Base-by-base conservation (phyloP, 1,140 invertebrate genomes). In the Macrobrachium rosenbergii region DNA sequence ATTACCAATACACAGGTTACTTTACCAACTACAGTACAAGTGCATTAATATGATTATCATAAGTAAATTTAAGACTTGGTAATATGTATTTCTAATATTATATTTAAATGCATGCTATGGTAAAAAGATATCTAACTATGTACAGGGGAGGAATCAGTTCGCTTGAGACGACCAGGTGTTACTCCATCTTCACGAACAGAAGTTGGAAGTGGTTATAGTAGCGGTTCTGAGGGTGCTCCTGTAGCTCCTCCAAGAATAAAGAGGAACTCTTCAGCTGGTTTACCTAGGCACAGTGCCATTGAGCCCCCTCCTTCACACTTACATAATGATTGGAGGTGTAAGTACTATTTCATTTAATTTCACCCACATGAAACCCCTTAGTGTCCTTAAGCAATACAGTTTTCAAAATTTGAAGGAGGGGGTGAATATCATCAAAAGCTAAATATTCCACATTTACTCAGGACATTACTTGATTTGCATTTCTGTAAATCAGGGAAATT, bases 261-360 rank as follows among this genome's bases (percentile, higher is more conserved):
- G 37, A 87, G 91, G 19, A 90, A 91, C 88, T 90, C 91, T n/a
- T 90, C 90, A 79, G 90, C 90, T 59, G 89, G 90, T 19, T 62
- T 90, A 59, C 81, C 89, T n/a, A 83, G 90, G 19, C 87, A 82
- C 28, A 90, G 90, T 88, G 81, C 90, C 28, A 82, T 88, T 59
- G 90, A 90, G 58, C 73, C 89, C 16, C 77, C 67, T 82, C 63
- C 64, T 59, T 78, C 82, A 21, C 45, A 43, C 59, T 19, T 62
- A 6, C 83, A 67, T 60, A 62, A 64, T n/a, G 83, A 85, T 19
- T 43, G 75, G 75, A 60, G 83, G 63, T 60, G 83, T 85, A 64
- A 78, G 83, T 85, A 37, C 28, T 37, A 64, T 23, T 37, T 19
- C 17, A 21, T 37, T 63, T 14, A 21, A 77, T 58, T 77, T n/a